Base-by-base conservation (phyloP, 2,113 vertebrate species). In the Malaclemys terrapin region DNA sequence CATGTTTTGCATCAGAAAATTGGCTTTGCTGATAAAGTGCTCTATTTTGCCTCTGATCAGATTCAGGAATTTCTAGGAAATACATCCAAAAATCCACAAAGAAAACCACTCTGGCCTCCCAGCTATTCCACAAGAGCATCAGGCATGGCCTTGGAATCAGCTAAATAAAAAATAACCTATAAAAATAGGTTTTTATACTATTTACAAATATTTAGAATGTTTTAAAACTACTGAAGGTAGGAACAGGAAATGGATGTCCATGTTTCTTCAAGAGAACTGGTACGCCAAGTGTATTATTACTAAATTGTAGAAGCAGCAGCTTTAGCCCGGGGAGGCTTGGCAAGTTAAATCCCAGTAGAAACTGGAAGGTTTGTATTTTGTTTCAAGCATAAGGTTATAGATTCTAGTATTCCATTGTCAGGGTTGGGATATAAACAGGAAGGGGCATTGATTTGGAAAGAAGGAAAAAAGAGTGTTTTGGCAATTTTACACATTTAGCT, bases 321-420 rank as follows among this genome's bases (percentile, higher is more conserved):
- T 42, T 54, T 6, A n/a, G 38, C 75, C 85, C 52, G 1, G 50
- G 52, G 35, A 3, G 20, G 7, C 80, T 82, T 5, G 29, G 16
- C 19, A 6, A 20, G 3, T 47, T 80, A 52, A 69, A 54, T 56
- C 1, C 59, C 25, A 17, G 7, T 42, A 52, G 22, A 80, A 82
- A 75, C 24, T 1, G 86, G 47, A n/a, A 8, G 1, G 9, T 84
- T 65, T 45, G 12, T 4, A 11, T 24, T 82, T 69, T 0, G 75
- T n/a, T 20, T 25, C 8, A 25, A 56, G 54, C 14, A 24, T 1
- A 2, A 49, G 62, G 87, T 91, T 22, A 25, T 10, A 12, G 29
- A 31, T 65, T 65, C 62, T 35, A 31, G 5, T 65, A 31, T 35
- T 65, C 29, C 12, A 35, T 35, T 16, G 25, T 13, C 13, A 24